Evolutionary conservation across 2,113 vertebrate species (phyloP).

Genomic region (Oreocharis arfaki): DNA sequence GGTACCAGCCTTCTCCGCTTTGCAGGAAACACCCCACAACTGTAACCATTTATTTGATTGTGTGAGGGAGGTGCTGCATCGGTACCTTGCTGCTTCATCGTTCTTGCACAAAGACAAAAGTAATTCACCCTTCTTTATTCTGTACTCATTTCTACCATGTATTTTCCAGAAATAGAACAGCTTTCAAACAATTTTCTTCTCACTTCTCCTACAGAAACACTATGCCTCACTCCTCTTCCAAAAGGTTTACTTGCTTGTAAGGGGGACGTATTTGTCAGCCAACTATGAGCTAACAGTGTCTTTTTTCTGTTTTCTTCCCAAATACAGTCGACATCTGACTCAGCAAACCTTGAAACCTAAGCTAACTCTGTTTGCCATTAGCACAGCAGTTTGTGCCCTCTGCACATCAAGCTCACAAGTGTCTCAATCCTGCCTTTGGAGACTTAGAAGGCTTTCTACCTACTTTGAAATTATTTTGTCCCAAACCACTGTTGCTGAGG

Average conservation of each 20-base stretch:
- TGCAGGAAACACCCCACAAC: not conserved
- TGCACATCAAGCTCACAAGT: not conserved
- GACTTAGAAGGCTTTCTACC: not conserved
- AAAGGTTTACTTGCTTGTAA: not conserved
- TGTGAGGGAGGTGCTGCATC: no score
- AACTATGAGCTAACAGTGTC: not conserved
- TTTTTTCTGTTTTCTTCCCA: not conserved
- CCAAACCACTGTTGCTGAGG: no score
- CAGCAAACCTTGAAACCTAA: not conserved
- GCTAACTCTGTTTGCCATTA: not conserved
- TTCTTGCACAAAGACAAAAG: not conserved
- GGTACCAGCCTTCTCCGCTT: fast-evolving
- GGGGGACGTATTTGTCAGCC: not conserved
- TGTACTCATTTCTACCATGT: not conserved
- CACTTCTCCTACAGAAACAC: not conserved
- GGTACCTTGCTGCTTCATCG: no score
- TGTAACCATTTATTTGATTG: not conserved
- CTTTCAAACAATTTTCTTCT: not conserved
- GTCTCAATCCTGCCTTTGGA: not conserved
- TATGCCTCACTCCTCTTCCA: not conserved
- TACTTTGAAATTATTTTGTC: not conserved
- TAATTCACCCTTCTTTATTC: not conserved
- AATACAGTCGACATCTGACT: fast-evolving
- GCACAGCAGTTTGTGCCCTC: not conserved
- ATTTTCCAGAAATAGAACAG: not conserved